A percentile compares a stretch with the other conserved stretches of the same genome.
These are phyloP conservation scores for Andrena camellia DNA, from an alignment of 2,888 invertebrate genomes.

Conservation along the genomic window DNA sequence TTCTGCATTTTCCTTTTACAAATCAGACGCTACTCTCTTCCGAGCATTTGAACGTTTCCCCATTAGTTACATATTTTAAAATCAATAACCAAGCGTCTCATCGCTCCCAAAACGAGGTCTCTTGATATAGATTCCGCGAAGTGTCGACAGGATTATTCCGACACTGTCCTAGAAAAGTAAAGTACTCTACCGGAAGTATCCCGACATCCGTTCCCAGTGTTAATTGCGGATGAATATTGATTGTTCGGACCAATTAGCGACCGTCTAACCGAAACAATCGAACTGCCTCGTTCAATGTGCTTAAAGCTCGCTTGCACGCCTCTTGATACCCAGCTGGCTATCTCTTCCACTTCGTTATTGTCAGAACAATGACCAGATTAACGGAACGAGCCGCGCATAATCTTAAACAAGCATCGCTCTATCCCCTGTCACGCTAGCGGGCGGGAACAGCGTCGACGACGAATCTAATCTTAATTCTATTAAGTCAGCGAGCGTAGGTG, in stretches of 20 bases:
- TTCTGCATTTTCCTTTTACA: no score
- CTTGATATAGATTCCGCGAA: no score
- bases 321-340: no score
- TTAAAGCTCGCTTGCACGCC: background rate
- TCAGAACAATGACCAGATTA: slow-evolving; percentile 16
- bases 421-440: slow-evolving; percentile 23
- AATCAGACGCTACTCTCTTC: no score
- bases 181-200: background rate
- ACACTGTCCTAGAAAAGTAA: background rate
- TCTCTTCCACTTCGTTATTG: slow-evolving; percentile 4
- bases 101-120: no score
- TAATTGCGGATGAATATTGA: background rate
- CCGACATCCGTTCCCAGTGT: background rate
- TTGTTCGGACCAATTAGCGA: background rate
- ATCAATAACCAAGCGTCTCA: no score
- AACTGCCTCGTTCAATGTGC: background rate
- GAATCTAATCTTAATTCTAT: slow-evolving; percentile 40
- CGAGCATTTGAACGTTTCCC: no score
- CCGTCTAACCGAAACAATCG: background rate
- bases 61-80: no score
- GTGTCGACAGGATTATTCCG: background rate
- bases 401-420: slow-evolving; percentile 12
- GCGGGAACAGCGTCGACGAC: background rate
- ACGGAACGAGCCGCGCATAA: slow-evolving; percentile 14
- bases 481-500: slow-evolving; percentile 17